Evolutionary conservation across 2,888 invertebrate species (phyloP).

Genomic region (Cosmopolites sordidus): DNA sequence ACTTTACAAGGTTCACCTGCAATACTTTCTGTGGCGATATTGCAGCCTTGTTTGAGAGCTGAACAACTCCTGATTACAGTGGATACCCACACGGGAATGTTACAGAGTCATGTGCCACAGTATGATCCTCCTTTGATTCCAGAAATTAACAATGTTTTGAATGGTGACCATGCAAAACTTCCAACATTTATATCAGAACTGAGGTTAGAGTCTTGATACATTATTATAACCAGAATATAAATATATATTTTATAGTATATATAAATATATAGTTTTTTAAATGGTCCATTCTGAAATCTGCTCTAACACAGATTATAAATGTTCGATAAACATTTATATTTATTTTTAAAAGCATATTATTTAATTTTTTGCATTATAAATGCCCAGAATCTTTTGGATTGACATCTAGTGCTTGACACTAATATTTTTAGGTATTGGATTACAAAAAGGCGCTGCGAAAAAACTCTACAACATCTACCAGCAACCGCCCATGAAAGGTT

Average conservation of each 20-base stretch:
- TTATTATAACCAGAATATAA: too few species aligned
- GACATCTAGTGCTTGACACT: not conserved
- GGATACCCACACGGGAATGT: constrained; percentile 89
- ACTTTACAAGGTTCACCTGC: constrained; percentile 88
- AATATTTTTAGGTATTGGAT: constrained; percentile 71
- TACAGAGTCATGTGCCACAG: constrained; percentile 88
- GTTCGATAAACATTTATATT: too few species aligned
- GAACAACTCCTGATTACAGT: constrained; percentile 90
- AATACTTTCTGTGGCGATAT: constrained; percentile 83
- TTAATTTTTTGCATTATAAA: too few species aligned
- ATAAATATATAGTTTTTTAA: too few species aligned
- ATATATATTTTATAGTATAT: too few species aligned
- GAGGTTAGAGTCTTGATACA: too few species aligned
- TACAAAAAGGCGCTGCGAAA: constrained; percentile 87
- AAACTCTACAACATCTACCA: constrained; percentile 89
- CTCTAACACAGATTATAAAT: too few species aligned
- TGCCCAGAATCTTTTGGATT: too few species aligned
- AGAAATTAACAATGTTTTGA: constrained; percentile 78
- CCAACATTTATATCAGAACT: constrained; percentile 66
- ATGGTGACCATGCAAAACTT: constrained; percentile 65
- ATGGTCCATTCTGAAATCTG: too few species aligned
- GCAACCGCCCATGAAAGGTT: constrained; percentile 82
- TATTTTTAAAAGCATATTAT: too few species aligned
- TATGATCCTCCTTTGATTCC: constrained; percentile 77
- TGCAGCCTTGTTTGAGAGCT: constrained; percentile 85